Conservation (phyloP, 2,797 vertebrate species). For the Takifugu rubripes region DNA sequence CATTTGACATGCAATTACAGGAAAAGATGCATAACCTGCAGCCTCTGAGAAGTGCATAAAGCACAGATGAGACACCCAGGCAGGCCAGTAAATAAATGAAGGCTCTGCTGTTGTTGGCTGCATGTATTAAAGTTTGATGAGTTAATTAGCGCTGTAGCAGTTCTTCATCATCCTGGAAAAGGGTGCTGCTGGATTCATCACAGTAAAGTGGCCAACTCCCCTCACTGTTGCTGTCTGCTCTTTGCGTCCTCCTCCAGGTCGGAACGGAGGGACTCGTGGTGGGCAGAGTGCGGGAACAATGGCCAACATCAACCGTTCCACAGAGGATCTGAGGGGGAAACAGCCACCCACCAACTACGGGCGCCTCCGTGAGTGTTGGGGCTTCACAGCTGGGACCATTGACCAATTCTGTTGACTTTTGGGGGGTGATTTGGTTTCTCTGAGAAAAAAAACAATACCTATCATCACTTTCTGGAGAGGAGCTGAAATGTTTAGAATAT, state of each 20-base stretch:
- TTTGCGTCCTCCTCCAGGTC: conserved; percentile 12
- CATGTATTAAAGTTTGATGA: conserved; percentile 60
- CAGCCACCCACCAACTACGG: conserved; percentile 83
- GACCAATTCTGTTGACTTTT: too few species aligned
- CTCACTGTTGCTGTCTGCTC: conserved; percentile 15
- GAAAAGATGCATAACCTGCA: too few species aligned
- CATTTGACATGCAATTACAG: too few species aligned
- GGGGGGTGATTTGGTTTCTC: too few species aligned
- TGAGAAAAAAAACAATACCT: too few species aligned
- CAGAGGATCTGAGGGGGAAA: conserved; percentile 85
- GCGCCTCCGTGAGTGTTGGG: conserved; percentile 82
- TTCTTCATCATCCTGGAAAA: conserved; percentile 40
- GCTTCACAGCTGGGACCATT: too few species aligned
- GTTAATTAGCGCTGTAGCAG: conserved; percentile 43
- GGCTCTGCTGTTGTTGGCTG: conserved; percentile 13
- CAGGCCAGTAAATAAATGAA: conserved; percentile 23
- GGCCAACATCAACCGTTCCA: conserved; percentile 82
- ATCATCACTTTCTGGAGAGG: too few species aligned
- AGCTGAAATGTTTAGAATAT: too few species aligned
- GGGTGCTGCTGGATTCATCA: conserved; percentile 15
- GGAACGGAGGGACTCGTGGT: conserved; percentile 73
- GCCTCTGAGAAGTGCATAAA: conserved; percentile 10
- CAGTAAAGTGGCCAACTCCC: conserved; percentile 9
- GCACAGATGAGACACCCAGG: conserved; percentile 3
- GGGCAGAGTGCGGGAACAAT: conserved; percentile 56